These are phyloP conservation scores for Nipponia nippon DNA, from an alignment of 2,113 vertebrate species.

Conservation along the genomic window DNA sequence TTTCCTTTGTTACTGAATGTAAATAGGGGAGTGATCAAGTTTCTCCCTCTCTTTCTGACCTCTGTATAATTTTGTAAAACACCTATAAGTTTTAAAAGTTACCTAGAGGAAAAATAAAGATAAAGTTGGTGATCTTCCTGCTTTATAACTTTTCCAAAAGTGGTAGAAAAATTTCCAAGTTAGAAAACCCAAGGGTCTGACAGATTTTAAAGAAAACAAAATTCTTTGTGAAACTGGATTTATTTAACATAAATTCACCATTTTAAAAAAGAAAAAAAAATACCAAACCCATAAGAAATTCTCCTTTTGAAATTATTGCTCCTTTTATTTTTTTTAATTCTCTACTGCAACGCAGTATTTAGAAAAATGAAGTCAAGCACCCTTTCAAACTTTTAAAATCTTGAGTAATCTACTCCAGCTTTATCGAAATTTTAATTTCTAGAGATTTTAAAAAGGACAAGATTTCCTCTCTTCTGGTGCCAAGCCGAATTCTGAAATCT, in stretches of 20 bases:
- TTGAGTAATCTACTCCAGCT: not conserved
- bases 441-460: not conserved
- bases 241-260: not conserved
- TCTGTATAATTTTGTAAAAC: not conserved
- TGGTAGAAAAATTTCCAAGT: not conserved
- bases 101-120: not conserved
- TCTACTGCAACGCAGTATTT: not conserved
- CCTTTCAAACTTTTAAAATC: not conserved
- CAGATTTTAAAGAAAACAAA: not conserved
- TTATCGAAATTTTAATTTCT: not conserved
- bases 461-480: not conserved
- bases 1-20: not conserved
- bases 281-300: not conserved
- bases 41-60: not conserved
- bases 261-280: not conserved
- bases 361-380: not conserved
- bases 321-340: not conserved
- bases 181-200: not conserved
- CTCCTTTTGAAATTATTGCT: not conserved
- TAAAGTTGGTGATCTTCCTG: not conserved
- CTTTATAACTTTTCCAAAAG: not conserved
- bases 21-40: not conserved
- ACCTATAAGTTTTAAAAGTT: not conserved
- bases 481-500: not conserved
- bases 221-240: not conserved